These are phyloP conservation scores for Mastacembelus armatus DNA, from an alignment of 2,797 vertebrate species.

Conservation along the genomic window DNA sequence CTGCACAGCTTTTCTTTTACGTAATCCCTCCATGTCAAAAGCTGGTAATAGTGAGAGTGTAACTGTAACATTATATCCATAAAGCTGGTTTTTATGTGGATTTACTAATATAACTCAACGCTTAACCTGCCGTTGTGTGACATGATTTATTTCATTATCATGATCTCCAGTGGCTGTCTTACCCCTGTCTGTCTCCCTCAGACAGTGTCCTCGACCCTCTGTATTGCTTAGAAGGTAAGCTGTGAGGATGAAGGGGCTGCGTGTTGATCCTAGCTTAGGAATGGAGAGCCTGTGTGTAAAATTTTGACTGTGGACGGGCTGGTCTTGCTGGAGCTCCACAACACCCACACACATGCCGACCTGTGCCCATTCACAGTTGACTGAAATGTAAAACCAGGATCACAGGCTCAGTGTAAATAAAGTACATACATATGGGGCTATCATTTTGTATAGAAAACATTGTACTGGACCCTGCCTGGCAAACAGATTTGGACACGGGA, in stretches of 20 bases:
- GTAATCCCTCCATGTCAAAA: constrained; percentile 26
- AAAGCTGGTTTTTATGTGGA: constrained; percentile 50
- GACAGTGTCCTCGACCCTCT: constrained; percentile 31
- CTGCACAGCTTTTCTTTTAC: constrained; percentile 13
- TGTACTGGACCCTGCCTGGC: constrained; percentile 49
- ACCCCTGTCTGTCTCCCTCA: constrained; percentile 32
- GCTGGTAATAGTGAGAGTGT: constrained; percentile 33
- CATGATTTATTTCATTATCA: constrained; percentile 69
- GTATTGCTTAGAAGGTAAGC: constrained; percentile 66
- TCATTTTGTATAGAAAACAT: neutral
- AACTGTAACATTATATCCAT: constrained; percentile 43
- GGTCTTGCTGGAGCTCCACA: constrained; percentile 64
- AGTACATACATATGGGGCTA: constrained; percentile 10
- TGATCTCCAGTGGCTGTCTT: constrained; percentile 54
- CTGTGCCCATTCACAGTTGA: constrained; percentile 74
- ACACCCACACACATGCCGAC: constrained; percentile 69
- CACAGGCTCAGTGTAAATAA: constrained; percentile 48
- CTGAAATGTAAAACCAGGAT: constrained; percentile 60
- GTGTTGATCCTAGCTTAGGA: constrained; percentile 80
- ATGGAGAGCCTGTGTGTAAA: constrained; percentile 80
- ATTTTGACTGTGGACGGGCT: constrained; percentile 59
- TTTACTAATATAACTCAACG: constrained; percentile 47
- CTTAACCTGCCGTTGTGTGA: constrained; percentile 29
- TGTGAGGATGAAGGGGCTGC: constrained; percentile 74
- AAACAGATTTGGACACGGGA: constrained; percentile 38